Evolutionary conservation across 2,888 invertebrate species (phyloP).

Genomic region (Tetanocera ferruginea): DNA sequence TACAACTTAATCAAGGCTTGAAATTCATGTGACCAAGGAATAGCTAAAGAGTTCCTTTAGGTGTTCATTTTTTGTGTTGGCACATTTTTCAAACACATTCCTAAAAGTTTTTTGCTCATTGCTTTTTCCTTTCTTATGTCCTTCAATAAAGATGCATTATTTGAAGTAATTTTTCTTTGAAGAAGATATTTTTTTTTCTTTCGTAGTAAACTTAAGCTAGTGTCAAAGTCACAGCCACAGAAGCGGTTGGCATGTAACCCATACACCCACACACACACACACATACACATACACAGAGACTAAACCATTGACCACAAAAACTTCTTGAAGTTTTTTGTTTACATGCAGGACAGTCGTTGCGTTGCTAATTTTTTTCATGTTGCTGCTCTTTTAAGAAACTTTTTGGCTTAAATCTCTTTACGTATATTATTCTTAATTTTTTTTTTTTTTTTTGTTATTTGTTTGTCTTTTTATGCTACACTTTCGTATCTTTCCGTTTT

Average conservation of each 20-base stretch:
- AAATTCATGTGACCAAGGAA: too few species aligned
- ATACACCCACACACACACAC: constrained; percentile 1
- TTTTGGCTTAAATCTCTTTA: constrained; percentile 6
- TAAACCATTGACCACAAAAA: background rate
- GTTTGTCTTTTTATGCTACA: constrained; percentile 33
- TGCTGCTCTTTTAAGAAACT: constrained; percentile 1
- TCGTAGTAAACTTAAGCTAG: background rate
- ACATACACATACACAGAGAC: background rate
- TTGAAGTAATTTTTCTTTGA: constrained; percentile 9
- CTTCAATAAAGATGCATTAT: background rate
- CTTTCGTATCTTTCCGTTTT: constrained; percentile 37
- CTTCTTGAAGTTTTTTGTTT: constrained; percentile 7
- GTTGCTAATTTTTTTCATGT: constrained; percentile 39
- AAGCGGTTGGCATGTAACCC: background rate
- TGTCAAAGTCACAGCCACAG: constrained; percentile 23
- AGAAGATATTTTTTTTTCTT: background rate
- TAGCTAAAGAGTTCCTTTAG: too few species aligned
- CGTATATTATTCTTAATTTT: background rate
- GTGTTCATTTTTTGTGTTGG: too few species aligned
- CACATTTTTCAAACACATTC: too few species aligned
- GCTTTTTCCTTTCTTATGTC: background rate
- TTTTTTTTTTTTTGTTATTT: constrained; percentile 18
- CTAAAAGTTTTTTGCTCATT: background rate
- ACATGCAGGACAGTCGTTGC: background rate
- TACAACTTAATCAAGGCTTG: background rate